A percentile compares a stretch with the other conserved stretches of the same genome.
Evolutionary conservation across 2,797 vertebrate species (phyloP).

Genomic region (Chelon labrosus): DNA sequence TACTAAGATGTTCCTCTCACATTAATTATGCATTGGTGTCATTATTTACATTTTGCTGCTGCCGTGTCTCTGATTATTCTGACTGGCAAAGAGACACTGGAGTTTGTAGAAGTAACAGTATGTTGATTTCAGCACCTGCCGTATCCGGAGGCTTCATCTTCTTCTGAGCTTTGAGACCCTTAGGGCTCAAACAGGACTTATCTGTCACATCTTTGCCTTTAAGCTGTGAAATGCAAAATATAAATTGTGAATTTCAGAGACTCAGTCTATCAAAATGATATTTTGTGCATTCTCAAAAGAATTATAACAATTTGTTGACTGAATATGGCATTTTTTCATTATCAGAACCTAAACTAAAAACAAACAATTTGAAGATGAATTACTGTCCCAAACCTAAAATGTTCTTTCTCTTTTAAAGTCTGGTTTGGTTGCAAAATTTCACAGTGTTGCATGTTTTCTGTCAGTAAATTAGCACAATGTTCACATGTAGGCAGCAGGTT

Average conservation of each 20-base stretch:
- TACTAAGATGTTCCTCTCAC: constrained; percentile 7
- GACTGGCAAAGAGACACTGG: constrained; percentile 4
- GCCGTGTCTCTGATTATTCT: constrained; percentile 19
- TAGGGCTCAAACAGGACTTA: constrained; percentile 78
- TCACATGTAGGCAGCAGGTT: not conserved
- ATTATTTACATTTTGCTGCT: constrained; percentile 26
- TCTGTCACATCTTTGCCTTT: constrained; percentile 84
- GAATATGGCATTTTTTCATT: not conserved
- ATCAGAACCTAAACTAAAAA: not conserved
- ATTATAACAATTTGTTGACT: not conserved
- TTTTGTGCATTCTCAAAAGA: not conserved
- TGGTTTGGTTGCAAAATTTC: not conserved
- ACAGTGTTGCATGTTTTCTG: not conserved
- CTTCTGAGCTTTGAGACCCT: constrained; percentile 82
- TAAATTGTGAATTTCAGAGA: constrained; percentile 16
- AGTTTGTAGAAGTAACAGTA: not conserved
- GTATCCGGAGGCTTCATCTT: constrained; percentile 88
- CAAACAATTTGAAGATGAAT: not conserved
- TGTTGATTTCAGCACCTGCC: constrained; percentile 82
- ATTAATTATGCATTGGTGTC: constrained; percentile 7
- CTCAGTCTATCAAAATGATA: not conserved
- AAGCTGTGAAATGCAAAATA: constrained; percentile 69
- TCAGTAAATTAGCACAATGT: not conserved
- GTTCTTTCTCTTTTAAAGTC: not conserved
- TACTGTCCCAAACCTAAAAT: not conserved